Conservation (phyloP, 2,113 vertebrate species). For the Pituophis catenifer region DNA sequence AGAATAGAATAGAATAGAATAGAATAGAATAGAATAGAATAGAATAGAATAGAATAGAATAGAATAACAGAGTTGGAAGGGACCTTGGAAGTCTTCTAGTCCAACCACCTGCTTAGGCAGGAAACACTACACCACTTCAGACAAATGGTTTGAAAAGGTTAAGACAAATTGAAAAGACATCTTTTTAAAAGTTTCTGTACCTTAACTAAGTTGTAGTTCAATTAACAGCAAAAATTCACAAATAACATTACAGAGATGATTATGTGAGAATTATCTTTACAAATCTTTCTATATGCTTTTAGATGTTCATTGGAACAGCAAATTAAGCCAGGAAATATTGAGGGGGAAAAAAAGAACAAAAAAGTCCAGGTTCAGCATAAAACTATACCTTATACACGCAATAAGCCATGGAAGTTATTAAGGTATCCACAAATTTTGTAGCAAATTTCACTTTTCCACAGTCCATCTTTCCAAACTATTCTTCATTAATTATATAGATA, state of each 20-base stretch:
- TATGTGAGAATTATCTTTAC: background rate
- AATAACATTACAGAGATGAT: slow-evolving; percentile 7
- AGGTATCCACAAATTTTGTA: slow-evolving; percentile 10
- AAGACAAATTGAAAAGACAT: background rate
- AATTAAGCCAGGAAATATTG: background rate
- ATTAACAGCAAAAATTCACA: background rate
- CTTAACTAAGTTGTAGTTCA: too few species aligned
- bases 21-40: too few species aligned
- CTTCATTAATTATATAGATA: background rate
- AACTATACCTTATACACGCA: background rate
- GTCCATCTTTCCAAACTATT: background rate
- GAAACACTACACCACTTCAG: too few species aligned
- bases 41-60: too few species aligned
- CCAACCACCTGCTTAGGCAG: too few species aligned
- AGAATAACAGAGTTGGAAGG: too few species aligned
- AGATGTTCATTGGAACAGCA: background rate
- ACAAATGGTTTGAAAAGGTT: background rate
- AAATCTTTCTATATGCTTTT: slow-evolving; percentile 1
- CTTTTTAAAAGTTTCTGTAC: too few species aligned
- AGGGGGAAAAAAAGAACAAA: background rate
- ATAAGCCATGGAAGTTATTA: background rate
- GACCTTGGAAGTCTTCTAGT: too few species aligned
- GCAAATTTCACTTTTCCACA: background rate
- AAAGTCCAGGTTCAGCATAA: background rate
- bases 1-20: too few species aligned